Percentiles rank a stretch among this genome's conserved stretches.
phyloP scores from a whole-genome alignment of 1,140 invertebrate species.

The Drosophila simulans region DNA sequence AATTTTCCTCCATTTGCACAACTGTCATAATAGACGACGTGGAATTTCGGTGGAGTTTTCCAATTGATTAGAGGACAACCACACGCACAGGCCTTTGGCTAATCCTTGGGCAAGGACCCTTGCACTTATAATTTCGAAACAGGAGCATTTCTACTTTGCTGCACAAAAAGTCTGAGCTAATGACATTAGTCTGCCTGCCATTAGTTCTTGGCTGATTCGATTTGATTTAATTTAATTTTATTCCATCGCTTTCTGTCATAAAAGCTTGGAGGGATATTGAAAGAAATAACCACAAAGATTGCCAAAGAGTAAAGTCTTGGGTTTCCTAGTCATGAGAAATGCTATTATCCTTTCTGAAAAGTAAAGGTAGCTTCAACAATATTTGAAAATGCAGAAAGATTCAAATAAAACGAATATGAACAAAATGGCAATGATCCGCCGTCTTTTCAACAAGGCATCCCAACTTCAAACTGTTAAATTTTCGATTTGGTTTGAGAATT shows the following conservation, averaged over 20 bases:
- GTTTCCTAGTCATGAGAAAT: too few relatives aligned
- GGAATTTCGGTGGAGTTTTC: conserved; percentile 37
- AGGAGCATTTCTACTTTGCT: conserved; percentile 64
- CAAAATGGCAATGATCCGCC: too few relatives aligned
- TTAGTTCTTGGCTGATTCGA: conserved; percentile 74
- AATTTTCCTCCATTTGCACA: conserved; percentile 56
- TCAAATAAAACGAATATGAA: too few relatives aligned
- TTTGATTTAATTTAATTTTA: conserved; percentile 56
- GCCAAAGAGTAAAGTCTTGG: not conserved
- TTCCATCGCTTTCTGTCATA: not conserved
- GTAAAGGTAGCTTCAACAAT: too few relatives aligned
- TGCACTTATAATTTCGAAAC: conserved; percentile 59
- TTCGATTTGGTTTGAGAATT: conserved; percentile 20
- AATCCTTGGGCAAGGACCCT: conserved; percentile 39
- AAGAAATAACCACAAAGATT: not conserved
- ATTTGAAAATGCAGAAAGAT: too few relatives aligned
- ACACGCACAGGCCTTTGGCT: conserved; percentile 36
- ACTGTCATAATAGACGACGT: conserved; percentile 68
- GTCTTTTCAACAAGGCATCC: conserved; percentile 3
- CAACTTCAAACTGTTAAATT: conserved; percentile 14
- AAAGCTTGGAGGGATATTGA: not conserved
- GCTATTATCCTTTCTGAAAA: too few relatives aligned
- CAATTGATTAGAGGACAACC: conserved; percentile 61
- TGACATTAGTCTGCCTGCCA: conserved; percentile 62
- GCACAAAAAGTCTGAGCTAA: conserved; percentile 50